phyloP scores from a whole-genome alignment of 1,140 invertebrate genomes.

The Drosophila navojoa region DNA sequence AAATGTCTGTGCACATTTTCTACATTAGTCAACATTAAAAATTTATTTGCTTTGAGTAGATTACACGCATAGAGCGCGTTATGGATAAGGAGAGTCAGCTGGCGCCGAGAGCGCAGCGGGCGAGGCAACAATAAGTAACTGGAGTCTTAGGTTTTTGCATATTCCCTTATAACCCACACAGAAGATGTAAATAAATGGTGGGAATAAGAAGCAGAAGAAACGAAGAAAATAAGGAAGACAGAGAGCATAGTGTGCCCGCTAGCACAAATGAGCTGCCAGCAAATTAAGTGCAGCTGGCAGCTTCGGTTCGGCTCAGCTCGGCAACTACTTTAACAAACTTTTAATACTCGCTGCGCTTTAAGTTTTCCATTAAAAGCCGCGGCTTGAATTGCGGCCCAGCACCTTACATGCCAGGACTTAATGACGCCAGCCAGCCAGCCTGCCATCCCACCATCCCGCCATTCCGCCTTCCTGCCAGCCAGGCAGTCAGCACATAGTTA shows the following conservation, averaged over 20 bases:
- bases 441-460: slow-evolving; percentile 6
- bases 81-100: slow-evolving; percentile 6
- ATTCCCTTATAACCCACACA: slow-evolving; percentile 35
- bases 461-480: too few relatives aligned
- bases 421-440: slow-evolving; percentile 46
- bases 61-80: slow-evolving; percentile 60
- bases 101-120: too few relatives aligned
- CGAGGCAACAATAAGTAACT: slow-evolving; percentile 47
- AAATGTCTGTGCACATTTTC: slow-evolving; percentile 76
- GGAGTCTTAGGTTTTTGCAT: slow-evolving; percentile 55
- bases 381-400: slow-evolving; percentile 7
- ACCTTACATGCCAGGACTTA: slow-evolving; percentile 18
- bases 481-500: slow-evolving; percentile 34
- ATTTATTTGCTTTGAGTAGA: slow-evolving; percentile 81
- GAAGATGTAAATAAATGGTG: slow-evolving; percentile 44
- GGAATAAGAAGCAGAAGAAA: slow-evolving; percentile 1
- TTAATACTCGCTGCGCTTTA: slow-evolving; percentile 50
- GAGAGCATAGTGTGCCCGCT: slow-evolving; percentile 40
- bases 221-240: background rate
- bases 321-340: slow-evolving; percentile 71
- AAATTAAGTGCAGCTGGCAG: slow-evolving; percentile 80
- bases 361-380: slow-evolving; percentile 55
- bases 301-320: slow-evolving; percentile 53
- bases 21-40: slow-evolving; percentile 81
- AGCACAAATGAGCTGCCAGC: slow-evolving; percentile 71